These are phyloP conservation scores for Gymnopithys bicolor DNA, from an alignment of 2,797 vertebrate genomes.

Conservation along the genomic window DNA sequence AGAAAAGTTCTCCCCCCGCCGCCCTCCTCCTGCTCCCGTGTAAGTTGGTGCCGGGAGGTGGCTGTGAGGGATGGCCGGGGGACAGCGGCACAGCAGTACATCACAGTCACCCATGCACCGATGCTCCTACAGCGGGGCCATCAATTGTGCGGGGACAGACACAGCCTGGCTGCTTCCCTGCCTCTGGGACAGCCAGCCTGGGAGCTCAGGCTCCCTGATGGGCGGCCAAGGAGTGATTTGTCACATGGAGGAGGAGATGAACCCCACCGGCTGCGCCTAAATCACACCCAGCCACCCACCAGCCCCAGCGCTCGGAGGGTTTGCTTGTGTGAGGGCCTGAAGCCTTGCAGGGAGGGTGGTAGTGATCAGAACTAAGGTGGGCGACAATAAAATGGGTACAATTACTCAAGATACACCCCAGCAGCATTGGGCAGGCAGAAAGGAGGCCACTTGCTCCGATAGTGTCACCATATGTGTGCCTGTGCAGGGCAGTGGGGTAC, in stretches of 20 bases:
- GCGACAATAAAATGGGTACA: neutral
- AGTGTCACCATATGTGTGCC: rapidly evolving
- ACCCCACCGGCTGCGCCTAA: constrained; percentile 10
- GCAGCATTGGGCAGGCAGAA: neutral
- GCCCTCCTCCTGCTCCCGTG: neutral
- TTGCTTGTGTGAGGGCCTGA: neutral
- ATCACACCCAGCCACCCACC: constrained; percentile 55
- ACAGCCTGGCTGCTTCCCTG: constrained; percentile 29
- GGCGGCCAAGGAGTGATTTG: constrained; percentile 24
- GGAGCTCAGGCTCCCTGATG: constrained; percentile 30
- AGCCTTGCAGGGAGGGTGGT: neutral
- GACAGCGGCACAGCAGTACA: constrained; percentile 20
- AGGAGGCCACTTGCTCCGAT: neutral
- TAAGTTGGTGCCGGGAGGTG: constrained; percentile 29
- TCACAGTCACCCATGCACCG: constrained; percentile 40
- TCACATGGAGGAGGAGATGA: constrained; percentile 33
- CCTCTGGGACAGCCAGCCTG: constrained; percentile 30
- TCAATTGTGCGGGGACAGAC: constrained; percentile 30
- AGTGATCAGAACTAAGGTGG: neutral
- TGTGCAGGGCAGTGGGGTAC: rapidly evolving
- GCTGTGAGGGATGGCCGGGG: constrained; percentile 30
- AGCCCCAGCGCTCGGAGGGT: neutral
- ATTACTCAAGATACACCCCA: neutral
- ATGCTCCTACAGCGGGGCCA: neutral
- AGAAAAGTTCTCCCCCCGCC: neutral